These are phyloP conservation scores for Lagodon rhomboides DNA, from an alignment of 2,797 vertebrate genomes.

Conservation along the genomic window DNA sequence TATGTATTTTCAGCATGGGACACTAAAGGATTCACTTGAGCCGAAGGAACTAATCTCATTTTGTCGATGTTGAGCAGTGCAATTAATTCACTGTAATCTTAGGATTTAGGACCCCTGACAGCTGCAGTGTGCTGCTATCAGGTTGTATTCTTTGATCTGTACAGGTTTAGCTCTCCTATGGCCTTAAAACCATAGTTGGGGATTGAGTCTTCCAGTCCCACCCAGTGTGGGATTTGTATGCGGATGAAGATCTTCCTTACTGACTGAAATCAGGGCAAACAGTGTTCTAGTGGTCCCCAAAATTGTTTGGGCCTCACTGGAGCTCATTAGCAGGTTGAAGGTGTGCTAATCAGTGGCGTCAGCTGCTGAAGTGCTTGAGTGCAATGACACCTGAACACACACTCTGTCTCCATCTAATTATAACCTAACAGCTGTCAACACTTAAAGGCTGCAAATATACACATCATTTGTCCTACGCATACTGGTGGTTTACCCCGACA, in stretches of 20 bases:
- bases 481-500: not conserved
- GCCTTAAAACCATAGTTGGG: not conserved
- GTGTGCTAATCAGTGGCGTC: not conserved
- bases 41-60: not conserved
- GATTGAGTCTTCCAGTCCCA: not conserved
- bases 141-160: not conserved
- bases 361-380: not conserved
- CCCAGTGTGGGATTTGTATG: not conserved
- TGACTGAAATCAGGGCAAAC: not conserved
- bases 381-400: slow-evolving; percentile 5
- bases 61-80: not conserved
- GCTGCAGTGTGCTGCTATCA: not conserved
- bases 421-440: not conserved
- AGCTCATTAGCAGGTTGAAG: slow-evolving; percentile 9
- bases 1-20: not conserved
- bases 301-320: not conserved
- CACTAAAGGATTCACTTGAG: not conserved
- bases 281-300: not conserved
- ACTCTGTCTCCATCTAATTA: not conserved
- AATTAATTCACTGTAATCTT: not conserved
- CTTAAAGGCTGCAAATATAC: not conserved
- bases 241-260: not conserved
- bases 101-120: not conserved
- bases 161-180: not conserved
- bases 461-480: not conserved